Base-by-base conservation (phyloP, 2,113 vertebrate genomes). In the Argyrosomus japonicus region DNA sequence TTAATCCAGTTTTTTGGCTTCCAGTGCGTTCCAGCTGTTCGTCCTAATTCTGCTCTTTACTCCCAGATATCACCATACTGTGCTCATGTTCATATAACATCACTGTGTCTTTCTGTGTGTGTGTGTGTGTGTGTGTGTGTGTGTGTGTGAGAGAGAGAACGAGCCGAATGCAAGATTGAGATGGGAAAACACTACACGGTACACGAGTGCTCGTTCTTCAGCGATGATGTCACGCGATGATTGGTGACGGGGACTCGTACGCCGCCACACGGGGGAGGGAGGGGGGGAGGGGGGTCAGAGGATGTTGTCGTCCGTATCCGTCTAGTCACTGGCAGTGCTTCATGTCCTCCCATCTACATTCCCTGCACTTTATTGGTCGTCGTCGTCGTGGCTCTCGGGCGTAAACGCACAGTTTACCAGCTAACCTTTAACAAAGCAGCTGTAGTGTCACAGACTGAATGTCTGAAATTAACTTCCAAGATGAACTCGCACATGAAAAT, bases 1-100 rank as follows among this genome's bases (percentile, higher is more conserved):
- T 40, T 40, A 1, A 71, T 25, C 48, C 61, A 29, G 60, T 32
- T 65, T 14, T 6, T 57, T 0, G 3, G 79, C 87, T 88, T 93
- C 90, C 89, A 88, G 90, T 89, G 89, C 83, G 87, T 91, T 91
- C 70, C 75, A 68, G 87, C 83, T 58, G 79, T 65, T 70, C 71
- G 77, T 58, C 79, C 81, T 12, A 77, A 75, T 69, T 82, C 71
- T 89, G 83, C 83, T 90, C 81, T 90, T 86, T 71, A 85, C 86
- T 78, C 83, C 86, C 79, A 82, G 72, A 82, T 79, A 63, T 62
- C 81, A 65, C 58, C 47, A 70, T 8, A 58, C 72, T 67, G 64
- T 81, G 27, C 64, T 84, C 89, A 82, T 45, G 75, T 86, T 76
- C 87, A 57, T 82, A 48, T 83, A 9, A 77, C 67, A 23, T 85